phyloP scores from a whole-genome alignment of 2,888 invertebrate genomes.

The Coelinius sp. region DNA sequence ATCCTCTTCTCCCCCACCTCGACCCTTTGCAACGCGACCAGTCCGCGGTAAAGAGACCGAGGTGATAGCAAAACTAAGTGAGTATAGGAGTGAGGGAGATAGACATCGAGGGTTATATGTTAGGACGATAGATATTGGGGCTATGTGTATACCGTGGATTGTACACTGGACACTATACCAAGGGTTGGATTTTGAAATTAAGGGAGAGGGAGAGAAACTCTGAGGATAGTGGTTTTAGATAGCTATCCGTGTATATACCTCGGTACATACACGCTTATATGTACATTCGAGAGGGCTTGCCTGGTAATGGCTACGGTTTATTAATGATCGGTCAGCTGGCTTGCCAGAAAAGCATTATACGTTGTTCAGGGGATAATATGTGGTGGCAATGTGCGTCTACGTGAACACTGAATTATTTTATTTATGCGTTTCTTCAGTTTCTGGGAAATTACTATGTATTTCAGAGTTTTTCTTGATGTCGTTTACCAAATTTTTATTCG shows the following conservation, averaged over 20 bases:
- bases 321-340: slow-evolving; percentile 69
- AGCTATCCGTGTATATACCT: slow-evolving; percentile 38
- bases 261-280: slow-evolving; percentile 40
- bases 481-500: no score
- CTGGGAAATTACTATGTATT: no score
- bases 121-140: slow-evolving; percentile 25
- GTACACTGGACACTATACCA: background rate
- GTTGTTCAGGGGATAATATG: slow-evolving; percentile 41
- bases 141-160: slow-evolving; percentile 24
- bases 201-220: slow-evolving; percentile 57
- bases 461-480: background rate
- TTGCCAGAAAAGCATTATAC: slow-evolving; percentile 55
- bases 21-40: slow-evolving; percentile 34
- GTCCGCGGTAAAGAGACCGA: slow-evolving; percentile 4
- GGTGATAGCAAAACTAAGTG: background rate
- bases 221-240: slow-evolving; percentile 65
- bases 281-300: slow-evolving; percentile 45
- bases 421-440: background rate
- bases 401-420: background rate
- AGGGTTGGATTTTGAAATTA: slow-evolving; percentile 56
- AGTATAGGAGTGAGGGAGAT: background rate
- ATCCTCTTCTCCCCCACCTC: slow-evolving; percentile 39
- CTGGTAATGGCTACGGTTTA: slow-evolving; percentile 69
- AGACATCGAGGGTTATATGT: slow-evolving; percentile 7
- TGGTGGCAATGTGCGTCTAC: background rate